Conservation (phyloP, 2,797 vertebrate species). For the Poeciliopsis gracilis region DNA sequence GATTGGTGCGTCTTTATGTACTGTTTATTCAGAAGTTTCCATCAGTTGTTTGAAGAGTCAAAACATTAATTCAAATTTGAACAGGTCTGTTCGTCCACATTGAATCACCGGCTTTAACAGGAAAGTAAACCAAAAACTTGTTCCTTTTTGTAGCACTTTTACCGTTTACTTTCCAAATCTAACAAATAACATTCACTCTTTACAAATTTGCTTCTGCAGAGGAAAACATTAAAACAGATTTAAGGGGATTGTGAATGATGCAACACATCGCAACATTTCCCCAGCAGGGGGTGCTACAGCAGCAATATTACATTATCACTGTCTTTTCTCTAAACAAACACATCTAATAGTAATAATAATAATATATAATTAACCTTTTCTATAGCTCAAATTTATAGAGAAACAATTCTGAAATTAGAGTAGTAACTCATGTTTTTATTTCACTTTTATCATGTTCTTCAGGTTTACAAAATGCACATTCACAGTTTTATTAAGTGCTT, state of each 20-base stretch:
- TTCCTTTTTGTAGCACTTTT: neutral
- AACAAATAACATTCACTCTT: neutral
- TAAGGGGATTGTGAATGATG: neutral
- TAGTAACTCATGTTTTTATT: neutral
- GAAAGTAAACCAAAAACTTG: neutral
- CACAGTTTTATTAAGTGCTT: neutral
- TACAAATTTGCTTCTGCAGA: neutral
- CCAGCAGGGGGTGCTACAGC: constrained; percentile 79
- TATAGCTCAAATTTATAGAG: neutral
- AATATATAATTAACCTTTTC: neutral
- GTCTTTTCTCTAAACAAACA: neutral
- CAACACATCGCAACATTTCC: neutral
- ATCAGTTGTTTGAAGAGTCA: neutral
- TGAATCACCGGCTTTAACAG: neutral
- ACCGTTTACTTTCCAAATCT: neutral
- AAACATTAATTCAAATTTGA: neutral
- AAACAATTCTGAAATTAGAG: neutral
- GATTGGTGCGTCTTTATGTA: neutral
- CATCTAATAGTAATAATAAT: neutral
- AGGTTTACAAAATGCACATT: neutral
- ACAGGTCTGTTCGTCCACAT: no score
- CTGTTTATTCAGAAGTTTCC: neutral
- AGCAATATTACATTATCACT: constrained; percentile 30
- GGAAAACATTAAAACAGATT: neutral
- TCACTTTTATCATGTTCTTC: neutral